Conservation (phyloP, 2,888 invertebrate genomes). For the Drosophila mimica region DNA sequence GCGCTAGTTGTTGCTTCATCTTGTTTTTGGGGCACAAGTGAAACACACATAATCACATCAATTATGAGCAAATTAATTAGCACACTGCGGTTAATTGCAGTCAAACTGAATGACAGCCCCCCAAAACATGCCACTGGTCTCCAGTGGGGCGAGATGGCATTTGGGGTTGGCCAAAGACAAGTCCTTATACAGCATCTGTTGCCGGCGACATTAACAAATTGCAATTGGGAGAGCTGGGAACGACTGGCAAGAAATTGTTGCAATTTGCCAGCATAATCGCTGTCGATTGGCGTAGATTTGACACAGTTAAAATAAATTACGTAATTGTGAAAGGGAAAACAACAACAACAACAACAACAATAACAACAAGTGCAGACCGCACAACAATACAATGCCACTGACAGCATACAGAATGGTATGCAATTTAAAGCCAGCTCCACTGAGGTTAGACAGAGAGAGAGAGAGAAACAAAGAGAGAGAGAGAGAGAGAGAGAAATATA, state of each 20-base stretch:
- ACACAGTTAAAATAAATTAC: slow-evolving; percentile 82
- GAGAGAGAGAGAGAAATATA: slow-evolving; percentile 1
- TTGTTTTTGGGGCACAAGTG: slow-evolving; percentile 60
- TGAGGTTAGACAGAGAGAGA: slow-evolving; percentile 26
- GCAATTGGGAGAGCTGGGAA: slow-evolving; percentile 48
- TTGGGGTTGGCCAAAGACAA: slow-evolving; percentile 8
- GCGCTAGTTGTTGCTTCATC: slow-evolving; percentile 46
- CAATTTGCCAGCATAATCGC: slow-evolving; percentile 80
- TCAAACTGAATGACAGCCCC: slow-evolving; percentile 58
- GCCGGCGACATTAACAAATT: slow-evolving; percentile 76
- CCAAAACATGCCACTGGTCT: background rate
- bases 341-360: slow-evolving; percentile 28
- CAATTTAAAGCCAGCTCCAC: slow-evolving; percentile 66
- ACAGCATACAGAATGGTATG: slow-evolving; percentile 66
- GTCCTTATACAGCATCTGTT: slow-evolving; percentile 30
- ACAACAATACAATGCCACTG: slow-evolving; percentile 65
- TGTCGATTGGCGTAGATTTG: slow-evolving; percentile 80
- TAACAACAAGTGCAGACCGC: slow-evolving; percentile 34
- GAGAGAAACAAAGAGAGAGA: background rate
- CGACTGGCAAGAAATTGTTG: slow-evolving; percentile 66
- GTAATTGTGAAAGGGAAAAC: slow-evolving; percentile 70
- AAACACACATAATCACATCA: slow-evolving; percentile 80
- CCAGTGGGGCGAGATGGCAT: background rate
- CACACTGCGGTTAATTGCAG: slow-evolving; percentile 80
- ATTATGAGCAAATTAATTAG: slow-evolving; percentile 81